A percentile compares a stretch with the other conserved stretches of the same genome.
Evolutionary conservation across 2,113 vertebrate genomes (phyloP).

Genomic region (Nasalis larvatus): DNA sequence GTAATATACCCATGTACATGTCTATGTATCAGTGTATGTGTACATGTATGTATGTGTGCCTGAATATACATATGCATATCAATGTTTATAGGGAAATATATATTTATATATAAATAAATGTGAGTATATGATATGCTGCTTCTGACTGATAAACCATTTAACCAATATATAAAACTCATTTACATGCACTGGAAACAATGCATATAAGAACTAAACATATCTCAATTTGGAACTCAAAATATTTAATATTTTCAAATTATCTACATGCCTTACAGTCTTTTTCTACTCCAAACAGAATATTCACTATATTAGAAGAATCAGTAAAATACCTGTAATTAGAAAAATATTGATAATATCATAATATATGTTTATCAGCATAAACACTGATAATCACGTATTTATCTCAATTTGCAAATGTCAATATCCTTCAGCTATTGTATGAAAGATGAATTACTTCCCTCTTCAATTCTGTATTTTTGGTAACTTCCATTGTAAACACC

Average conservation of each 20-base stretch:
- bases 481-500: background rate
- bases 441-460: background rate
- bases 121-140: background rate
- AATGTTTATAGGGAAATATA: background rate
- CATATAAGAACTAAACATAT: background rate
- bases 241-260: background rate
- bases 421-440: background rate
- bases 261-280: background rate
- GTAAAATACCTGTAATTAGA: background rate
- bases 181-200: background rate
- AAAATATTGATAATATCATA: background rate
- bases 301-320: background rate
- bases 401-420: background rate
- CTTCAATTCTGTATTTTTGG: background rate
- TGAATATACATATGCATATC: background rate
- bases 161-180: background rate
- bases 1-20: background rate
- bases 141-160: background rate
- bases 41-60: too few species aligned
- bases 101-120: background rate
- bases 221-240: background rate
- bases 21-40: background rate
- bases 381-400: background rate
- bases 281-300: constrained; percentile 4
- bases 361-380: background rate